Percentiles rank a stretch among this genome's conserved stretches.
Evolutionary conservation across 2,797 vertebrate genomes (phyloP).

Genomic region (Potorous gilbertii): DNA sequence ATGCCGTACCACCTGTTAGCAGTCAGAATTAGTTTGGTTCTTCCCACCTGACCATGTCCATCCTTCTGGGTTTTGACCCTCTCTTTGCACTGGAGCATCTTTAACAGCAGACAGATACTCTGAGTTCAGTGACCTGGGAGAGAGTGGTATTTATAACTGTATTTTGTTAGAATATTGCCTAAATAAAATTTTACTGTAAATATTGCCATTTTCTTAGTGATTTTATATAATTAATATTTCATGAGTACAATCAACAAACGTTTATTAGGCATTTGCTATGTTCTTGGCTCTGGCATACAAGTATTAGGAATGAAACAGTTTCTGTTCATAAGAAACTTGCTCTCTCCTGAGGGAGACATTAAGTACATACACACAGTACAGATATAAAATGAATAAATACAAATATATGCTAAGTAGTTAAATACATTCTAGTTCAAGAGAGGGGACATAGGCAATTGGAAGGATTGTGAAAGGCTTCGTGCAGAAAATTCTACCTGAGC

Average conservation of each 20-base stretch:
- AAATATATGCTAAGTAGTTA: neutral
- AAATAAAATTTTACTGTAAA: neutral
- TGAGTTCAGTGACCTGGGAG: neutral
- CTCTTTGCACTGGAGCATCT: neutral
- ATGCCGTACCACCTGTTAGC: neutral
- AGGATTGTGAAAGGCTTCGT: neutral
- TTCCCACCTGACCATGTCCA: constrained; percentile 35
- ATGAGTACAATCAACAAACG: neutral
- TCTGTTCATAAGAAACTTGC: neutral
- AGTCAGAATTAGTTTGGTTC: neutral
- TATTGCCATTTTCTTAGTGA: neutral
- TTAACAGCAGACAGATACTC: constrained; percentile 19
- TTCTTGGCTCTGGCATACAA: neutral
- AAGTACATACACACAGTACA: neutral
- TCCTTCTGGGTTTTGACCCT: constrained; percentile 20
- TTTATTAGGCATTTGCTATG: neutral
- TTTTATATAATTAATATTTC: neutral
- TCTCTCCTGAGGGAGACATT: neutral
- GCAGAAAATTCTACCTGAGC: neutral
- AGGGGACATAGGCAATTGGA: neutral
- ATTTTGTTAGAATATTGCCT: neutral
- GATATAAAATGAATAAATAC: neutral
- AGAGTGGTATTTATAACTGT: neutral
- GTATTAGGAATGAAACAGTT: neutral
- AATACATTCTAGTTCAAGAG: neutral